Conservation (phyloP, 2,797 vertebrate species). For the Sebastes taczanowskii region DNA sequence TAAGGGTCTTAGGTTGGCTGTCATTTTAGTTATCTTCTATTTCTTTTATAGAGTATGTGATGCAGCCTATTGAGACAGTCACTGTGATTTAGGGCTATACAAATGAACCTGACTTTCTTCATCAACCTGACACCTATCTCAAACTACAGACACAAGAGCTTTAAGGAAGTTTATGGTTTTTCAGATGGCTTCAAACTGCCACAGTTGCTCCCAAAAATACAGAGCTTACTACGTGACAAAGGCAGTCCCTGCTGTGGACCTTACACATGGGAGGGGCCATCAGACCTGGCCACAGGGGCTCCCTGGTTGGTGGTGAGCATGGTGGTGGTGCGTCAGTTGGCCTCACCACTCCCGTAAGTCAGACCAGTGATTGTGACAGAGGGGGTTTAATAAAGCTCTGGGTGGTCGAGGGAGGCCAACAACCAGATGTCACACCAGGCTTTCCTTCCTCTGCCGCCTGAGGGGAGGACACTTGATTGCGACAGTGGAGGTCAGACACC, state of each 20-base stretch:
- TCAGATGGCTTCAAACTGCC: conserved; percentile 3
- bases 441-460: conserved; percentile 84
- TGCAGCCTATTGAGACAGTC: neutral
- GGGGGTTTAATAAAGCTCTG: conserved; percentile 77
- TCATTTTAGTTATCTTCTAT: neutral
- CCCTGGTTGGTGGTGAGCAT: conserved; percentile 50
- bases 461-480: conserved; percentile 80
- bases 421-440: conserved; percentile 78
- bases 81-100: neutral
- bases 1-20: neutral
- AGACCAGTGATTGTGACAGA: conserved; percentile 85
- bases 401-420: conserved; percentile 75
- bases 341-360: conserved; percentile 65
- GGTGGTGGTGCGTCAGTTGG: conserved; percentile 74
- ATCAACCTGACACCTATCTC: neutral
- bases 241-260: conserved; percentile 2
- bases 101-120: neutral
- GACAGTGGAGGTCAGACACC: conserved; percentile 79
- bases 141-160: neutral
- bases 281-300: conserved; percentile 36
- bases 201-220: conserved; percentile 7
- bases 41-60: neutral
- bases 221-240: conserved; percentile 2
- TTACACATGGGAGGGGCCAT: conserved; percentile 20
- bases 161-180: neutral